These are phyloP conservation scores for Xestia xanthographa DNA, from an alignment of 2,888 invertebrate species.

Conservation along the genomic window DNA sequence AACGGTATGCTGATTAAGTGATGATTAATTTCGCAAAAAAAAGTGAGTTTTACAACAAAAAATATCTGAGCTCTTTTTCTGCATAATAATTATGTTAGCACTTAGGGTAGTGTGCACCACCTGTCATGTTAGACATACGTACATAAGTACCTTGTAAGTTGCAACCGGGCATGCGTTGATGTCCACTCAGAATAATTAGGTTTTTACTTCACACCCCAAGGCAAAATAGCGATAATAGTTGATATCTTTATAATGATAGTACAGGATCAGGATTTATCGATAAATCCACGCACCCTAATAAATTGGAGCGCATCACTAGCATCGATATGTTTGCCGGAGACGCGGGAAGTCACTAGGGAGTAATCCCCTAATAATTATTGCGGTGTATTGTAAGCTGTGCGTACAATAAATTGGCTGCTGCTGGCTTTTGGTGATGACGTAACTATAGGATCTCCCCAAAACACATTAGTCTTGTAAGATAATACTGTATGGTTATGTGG, in stretches of 20 bases:
- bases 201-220: slow-evolving; percentile 43
- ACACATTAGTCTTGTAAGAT: slow-evolving; percentile 53
- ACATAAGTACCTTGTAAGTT: background rate
- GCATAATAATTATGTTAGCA: slow-evolving; percentile 40
- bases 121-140: slow-evolving; percentile 45
- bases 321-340: slow-evolving; percentile 64
- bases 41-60: slow-evolving; percentile 25
- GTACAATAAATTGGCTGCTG: slow-evolving; percentile 59
- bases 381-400: slow-evolving; percentile 66
- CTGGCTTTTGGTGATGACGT: slow-evolving; percentile 59
- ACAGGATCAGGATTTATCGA: slow-evolving; percentile 55
- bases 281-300: slow-evolving; percentile 37
- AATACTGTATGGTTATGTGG: slow-evolving; percentile 35
- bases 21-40: slow-evolving; percentile 54
- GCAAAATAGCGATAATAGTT: slow-evolving; percentile 34
- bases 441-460: slow-evolving; percentile 48
- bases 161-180: slow-evolving; percentile 12
- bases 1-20: slow-evolving; percentile 35
- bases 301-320: slow-evolving; percentile 60
- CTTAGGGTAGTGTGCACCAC: slow-evolving; percentile 27
- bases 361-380: slow-evolving; percentile 77
- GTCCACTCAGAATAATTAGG: slow-evolving; percentile 44
- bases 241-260: slow-evolving; percentile 40
- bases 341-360: slow-evolving; percentile 68
- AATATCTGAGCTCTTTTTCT: slow-evolving; percentile 27